Base-by-base conservation (phyloP, 2,113 vertebrate genomes). In the Arvicanthis niloticus region DNA sequence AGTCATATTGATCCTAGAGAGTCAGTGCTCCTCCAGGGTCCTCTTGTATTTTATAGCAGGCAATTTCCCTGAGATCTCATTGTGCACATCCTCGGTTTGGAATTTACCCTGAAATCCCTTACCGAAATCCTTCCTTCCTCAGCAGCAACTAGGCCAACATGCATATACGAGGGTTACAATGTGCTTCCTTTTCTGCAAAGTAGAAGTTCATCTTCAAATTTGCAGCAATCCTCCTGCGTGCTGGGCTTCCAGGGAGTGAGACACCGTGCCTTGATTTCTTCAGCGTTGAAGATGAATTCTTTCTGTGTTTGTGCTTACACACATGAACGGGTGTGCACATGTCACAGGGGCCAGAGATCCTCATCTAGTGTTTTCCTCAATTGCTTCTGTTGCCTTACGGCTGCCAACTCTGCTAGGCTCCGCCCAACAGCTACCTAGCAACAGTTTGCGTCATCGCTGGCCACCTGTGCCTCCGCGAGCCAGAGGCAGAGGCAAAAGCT, bases 1-100 rank as follows among this genome's bases (percentile, higher is more conserved):
- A 31, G 21, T 5, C 7, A 5, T 22, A 0, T 15, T 4, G 2
- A 21, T 4, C 7, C 15, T 8, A 26, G 19, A 11, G 7, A 4
- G 37, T 4, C 17, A 11, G 45, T 2, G 0, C 6, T 29, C 1
- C 68, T 11, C 80, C 34, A 2, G 53, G 29, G 40, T 5, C 22
- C 1, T 5, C 70, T 5, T 29, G 10, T 42, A 29, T 8, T 4
- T 1, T 72, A 5, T 0, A 1, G 11, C 22, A 48, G 2, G 53
- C 8, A 40, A 58, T 37, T 9, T 17, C 13, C 21, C 78, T 19
- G 5, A 8, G n/a, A 26, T 58, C 93, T 86, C 34, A 3, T 60
- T 86, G 11, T 60, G 17, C 65, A 89, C n/a, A 89, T 21, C 56
- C 62, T 24, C 22, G 3, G 48, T 40, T 53, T 5, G 24, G 11